Conservation (phyloP, 2,797 vertebrate genomes). For the Leptoclinus maculatus region DNA sequence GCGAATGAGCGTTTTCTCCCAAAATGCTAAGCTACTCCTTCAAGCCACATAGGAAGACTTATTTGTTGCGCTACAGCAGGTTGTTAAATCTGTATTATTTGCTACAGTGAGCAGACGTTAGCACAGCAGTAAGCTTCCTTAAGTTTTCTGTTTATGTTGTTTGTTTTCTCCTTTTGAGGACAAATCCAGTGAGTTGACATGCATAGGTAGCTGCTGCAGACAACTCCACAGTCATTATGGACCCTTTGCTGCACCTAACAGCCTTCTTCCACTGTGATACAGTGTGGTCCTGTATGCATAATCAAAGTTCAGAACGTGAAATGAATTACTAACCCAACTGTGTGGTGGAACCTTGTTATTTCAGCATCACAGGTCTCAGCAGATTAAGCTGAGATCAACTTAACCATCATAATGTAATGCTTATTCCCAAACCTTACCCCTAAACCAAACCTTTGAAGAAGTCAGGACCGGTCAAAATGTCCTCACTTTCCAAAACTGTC, state of each 20-base stretch:
- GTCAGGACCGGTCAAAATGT: neutral
- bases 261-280: neutral
- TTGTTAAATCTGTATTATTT: neutral
- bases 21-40: neutral
- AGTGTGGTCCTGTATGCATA: constrained; percentile 24
- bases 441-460: neutral
- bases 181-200: neutral
- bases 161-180: neutral
- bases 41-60: neutral
- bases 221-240: constrained; percentile 22
- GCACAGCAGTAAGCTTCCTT: neutral
- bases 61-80: neutral
- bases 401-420: neutral
- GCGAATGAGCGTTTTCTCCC: neutral
- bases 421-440: neutral
- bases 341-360: constrained; percentile 37
- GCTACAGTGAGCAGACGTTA: neutral
- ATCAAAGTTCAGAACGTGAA: neutral
- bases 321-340: constrained; percentile 20
- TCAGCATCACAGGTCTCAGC: constrained; percentile 23
- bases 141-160: neutral
- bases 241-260: constrained; percentile 8
- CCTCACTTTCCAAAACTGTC: neutral
- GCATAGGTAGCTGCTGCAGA: neutral
- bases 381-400: constrained; percentile 11